Percentiles rank a stretch among this genome's conserved stretches.
phyloP scores from a whole-genome alignment of 2,113 vertebrate genomes.

The Gallinago jamesoni region DNA sequence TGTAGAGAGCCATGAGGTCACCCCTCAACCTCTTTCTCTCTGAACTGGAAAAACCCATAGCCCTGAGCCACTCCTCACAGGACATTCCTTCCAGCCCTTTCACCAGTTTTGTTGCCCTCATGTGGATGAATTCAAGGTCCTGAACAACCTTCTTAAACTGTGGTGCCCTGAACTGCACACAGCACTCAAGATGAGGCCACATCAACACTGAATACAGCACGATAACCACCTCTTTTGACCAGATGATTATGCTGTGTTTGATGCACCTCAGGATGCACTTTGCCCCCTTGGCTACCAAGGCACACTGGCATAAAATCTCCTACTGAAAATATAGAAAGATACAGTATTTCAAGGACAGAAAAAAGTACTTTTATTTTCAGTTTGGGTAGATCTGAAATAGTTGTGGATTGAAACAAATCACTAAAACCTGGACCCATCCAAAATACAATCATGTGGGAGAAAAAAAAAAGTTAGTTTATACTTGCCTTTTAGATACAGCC shows the following conservation, averaged over 20 bases:
- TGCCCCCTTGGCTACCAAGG: background rate
- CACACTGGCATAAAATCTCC: background rate
- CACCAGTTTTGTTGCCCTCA: background rate
- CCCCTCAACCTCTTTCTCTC: background rate
- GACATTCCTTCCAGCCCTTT: background rate
- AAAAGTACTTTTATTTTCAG: background rate
- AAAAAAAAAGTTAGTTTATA: background rate
- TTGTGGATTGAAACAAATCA: background rate
- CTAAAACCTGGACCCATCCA: background rate
- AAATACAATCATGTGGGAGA: background rate
- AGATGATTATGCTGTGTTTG: background rate
- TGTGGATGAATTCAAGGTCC: background rate
- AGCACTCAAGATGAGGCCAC: fast-evolving
- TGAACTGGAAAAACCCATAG: background rate
- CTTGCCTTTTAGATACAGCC: background rate
- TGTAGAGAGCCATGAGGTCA: background rate
- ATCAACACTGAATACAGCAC: fast-evolving
- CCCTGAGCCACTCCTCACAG: background rate
- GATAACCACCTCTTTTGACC: background rate
- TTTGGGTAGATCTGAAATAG: background rate
- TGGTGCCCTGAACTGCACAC: background rate
- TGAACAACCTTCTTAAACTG: background rate
- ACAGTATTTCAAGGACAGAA: background rate
- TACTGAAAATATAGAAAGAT: background rate
- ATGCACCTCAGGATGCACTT: background rate